Evolutionary conservation across 2,888 invertebrate species (phyloP).

Genomic region (Serrognathus titanus): DNA sequence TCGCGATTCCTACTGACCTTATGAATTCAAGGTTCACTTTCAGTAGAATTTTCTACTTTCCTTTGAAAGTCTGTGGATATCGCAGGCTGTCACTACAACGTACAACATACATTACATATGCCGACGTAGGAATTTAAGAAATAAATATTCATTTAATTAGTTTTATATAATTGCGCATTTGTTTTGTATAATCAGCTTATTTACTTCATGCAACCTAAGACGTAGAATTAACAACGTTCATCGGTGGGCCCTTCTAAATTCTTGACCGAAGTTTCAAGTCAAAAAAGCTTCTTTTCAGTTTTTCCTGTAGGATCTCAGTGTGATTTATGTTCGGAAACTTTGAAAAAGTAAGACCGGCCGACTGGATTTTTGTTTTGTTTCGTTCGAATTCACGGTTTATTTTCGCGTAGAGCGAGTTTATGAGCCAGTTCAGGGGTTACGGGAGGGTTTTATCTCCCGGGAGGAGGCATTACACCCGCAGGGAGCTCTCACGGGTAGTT

Average conservation of each 20-base stretch:
- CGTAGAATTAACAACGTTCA: too few species aligned
- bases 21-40: too few species aligned
- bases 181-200: background rate
- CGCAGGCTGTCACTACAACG: too few species aligned
- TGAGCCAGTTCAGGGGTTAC: conserved; percentile 1
- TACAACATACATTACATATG: too few species aligned
- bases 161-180: background rate
- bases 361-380: background rate
- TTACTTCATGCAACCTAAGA: background rate
- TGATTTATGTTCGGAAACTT: conserved; percentile 4
- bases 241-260: too few species aligned
- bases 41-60: too few species aligned
- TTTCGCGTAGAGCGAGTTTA: background rate
- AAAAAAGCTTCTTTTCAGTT: background rate
- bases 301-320: background rate
- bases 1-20: too few species aligned
- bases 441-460: conserved; percentile 7
- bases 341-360: too few species aligned
- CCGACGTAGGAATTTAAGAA: too few species aligned
- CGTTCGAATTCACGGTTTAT: conserved; percentile 1
- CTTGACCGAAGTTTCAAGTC: too few species aligned
- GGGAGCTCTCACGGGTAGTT: conserved; percentile 12
- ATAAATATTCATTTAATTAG: too few species aligned
- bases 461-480: conserved; percentile 21
- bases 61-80: too few species aligned